These are phyloP conservation scores for Acropora yongei DNA, from an alignment of 64 coral and sea anemone genomes.

Conservation along the genomic window DNA sequence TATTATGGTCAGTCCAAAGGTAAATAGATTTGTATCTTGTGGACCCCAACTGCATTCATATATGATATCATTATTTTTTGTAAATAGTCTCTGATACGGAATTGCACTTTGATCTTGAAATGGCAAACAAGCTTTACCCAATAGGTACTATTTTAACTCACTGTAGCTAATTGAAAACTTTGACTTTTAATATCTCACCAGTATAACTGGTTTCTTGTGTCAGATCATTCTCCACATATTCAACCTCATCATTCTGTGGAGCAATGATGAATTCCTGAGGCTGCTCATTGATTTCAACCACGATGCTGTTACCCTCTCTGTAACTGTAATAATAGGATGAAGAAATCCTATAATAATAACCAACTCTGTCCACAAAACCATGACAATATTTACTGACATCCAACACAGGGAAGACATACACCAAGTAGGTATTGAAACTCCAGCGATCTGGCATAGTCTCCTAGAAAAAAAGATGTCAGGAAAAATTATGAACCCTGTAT, in stretches of 20 bases:
- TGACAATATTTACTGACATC: constrained; percentile 79
- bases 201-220: constrained; percentile 24
- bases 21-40: no score
- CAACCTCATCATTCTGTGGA: constrained; percentile 21
- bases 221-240: constrained; percentile 17
- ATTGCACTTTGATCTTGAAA: no score
- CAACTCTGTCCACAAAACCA: constrained; percentile 74
- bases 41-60: no score
- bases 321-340: constrained; percentile 66
- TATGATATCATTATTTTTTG: no score
- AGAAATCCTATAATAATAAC: constrained; percentile 78
- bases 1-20: no score
- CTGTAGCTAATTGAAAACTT: no score
- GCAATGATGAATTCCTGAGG: constrained; percentile 52
- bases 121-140: no score
- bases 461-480: neutral
- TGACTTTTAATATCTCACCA: constrained; percentile 16
- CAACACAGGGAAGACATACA: constrained; percentile 67
- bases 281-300: constrained; percentile 71
- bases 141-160: no score
- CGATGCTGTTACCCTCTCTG: constrained; percentile 40
- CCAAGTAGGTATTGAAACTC: constrained; percentile 46
- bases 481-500: no score
- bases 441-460: constrained; percentile 18
- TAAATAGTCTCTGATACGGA: no score